Evolutionary conservation across 1,140 invertebrate genomes (phyloP).

Genomic region (Anadara kagoshimensis): DNA sequence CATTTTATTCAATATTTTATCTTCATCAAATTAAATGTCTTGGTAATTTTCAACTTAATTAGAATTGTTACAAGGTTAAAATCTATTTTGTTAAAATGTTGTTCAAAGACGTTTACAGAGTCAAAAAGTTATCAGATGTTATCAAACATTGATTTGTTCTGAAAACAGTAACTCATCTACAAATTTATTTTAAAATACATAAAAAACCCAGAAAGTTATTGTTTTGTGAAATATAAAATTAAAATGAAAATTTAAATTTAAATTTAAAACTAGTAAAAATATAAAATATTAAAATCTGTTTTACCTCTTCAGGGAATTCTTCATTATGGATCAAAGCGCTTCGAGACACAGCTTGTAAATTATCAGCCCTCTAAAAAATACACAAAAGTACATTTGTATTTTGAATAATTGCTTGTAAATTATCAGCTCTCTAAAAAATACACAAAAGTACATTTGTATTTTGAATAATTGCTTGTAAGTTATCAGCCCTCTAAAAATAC

Average conservation of each 20-base stretch:
- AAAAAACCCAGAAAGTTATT: no score
- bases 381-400: not conserved
- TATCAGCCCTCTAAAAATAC: slow-evolving; percentile 23
- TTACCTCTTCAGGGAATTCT: slow-evolving; percentile 33
- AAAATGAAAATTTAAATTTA: not conserved
- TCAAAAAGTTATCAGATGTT: no score
- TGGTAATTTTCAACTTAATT: no score
- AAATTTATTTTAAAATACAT: no score
- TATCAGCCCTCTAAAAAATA: slow-evolving; percentile 25
- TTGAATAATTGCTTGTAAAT: slow-evolving; percentile 8
- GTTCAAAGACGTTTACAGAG: no score
- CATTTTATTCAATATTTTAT: no score
- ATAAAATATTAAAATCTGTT: slow-evolving; percentile 6
- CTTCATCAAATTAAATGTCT: no score
- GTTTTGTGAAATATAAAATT: not conserved
- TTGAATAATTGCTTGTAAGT: slow-evolving; percentile 8
- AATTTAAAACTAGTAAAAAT: not conserved
- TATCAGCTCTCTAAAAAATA: slow-evolving; percentile 25
- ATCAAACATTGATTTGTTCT: no score
- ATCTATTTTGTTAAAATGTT: no score
- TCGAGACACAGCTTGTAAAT: slow-evolving; percentile 29
- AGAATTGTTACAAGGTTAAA: no score
- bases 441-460: not conserved
- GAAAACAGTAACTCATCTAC: no score
- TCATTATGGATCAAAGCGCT: slow-evolving; percentile 34